Base-by-base conservation (phyloP, 2,113 vertebrate species). In the Sciurus niger region DNA sequence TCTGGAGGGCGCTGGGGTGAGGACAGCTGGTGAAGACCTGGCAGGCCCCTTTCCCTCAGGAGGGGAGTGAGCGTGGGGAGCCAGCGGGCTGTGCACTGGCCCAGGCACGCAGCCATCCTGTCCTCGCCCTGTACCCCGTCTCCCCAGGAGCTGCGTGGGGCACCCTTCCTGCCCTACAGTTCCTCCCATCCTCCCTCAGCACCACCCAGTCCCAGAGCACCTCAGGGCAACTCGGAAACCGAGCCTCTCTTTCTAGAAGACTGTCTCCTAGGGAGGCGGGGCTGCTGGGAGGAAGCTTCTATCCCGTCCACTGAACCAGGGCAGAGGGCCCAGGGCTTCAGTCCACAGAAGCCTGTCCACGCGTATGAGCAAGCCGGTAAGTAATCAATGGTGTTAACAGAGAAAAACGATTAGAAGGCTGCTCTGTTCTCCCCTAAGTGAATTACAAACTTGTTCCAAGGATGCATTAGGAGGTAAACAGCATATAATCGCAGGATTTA, bases 401-500 rank as follows among this genome's bases (percentile, higher is more conserved):
- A 20, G 84, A 32, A 28, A 30, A 86, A 37, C 34, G 6, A 83
- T 67, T 8, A 58, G 73, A 43, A 79, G 48, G 46, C 46, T 0
- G 46, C 20, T 55, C 48, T 65, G 60, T 30, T 73, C 67, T 4
- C 32, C 58, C 40, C 0, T 92, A 72, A 93, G 79, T 86, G 87
- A 96, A 82, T 95, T 83, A 93, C 73, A 1, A n/a, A 96, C 84
- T 48, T 95, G 90, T 95, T 98, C 73, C 58, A 18, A 60, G 73
- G 92, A 93, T 3, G 24, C 80, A 96, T 92, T 94, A 96, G 18
- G 25, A 94, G 97, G 74, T 91, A 93, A 97, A 96, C 87, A 98
- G 84, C 91, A 89, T 83, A 16, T 96, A 97, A 97, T 97, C 90
- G 0, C 67, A 16, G 94, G 37, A 90, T 98, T 98, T 96, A 78